phyloP scores from a whole-genome alignment of 2,888 invertebrate genomes.

The Tillus elongatus region DNA sequence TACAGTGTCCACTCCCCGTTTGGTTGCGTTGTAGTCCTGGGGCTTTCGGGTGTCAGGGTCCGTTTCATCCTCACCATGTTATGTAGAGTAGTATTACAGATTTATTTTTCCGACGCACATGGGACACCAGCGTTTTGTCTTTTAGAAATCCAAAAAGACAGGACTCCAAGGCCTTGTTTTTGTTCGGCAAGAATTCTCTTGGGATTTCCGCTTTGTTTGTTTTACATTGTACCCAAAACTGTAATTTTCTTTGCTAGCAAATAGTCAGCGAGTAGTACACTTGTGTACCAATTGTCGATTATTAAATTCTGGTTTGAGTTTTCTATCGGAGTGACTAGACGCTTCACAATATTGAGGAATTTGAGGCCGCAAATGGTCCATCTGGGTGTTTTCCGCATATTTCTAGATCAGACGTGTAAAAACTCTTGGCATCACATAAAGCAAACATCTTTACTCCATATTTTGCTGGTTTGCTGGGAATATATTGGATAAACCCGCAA shows the following conservation, averaged over 20 bases:
- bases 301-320: conserved; percentile 22
- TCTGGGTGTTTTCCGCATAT: conserved; percentile 27
- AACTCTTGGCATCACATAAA: conserved; percentile 23
- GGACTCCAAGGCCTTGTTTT: conserved; percentile 9
- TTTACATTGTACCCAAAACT: conserved; percentile 23
- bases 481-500: no score
- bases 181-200: no score
- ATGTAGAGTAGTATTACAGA: conserved; percentile 21
- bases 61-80: conserved; percentile 13
- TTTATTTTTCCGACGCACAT: conserved; percentile 18
- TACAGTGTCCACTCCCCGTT: not conserved
- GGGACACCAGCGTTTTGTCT: conserved; percentile 18
- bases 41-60: conserved; percentile 3
- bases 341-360: conserved; percentile 16
- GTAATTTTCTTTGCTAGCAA: conserved; percentile 15
- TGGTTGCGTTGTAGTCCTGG: conserved; percentile 2
- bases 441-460: no score
- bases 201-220: conserved; percentile 24
- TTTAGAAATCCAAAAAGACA: conserved; percentile 21
- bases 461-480: no score
- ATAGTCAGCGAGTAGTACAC: conserved; percentile 8
- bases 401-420: conserved; percentile 26
- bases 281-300: conserved; percentile 20
- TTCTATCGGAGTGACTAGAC: conserved; percentile 19
- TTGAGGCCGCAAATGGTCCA: conserved; percentile 18